Base-by-base conservation (phyloP, 2,888 invertebrate genomes). In the Chromoteleia sp. region DNA sequence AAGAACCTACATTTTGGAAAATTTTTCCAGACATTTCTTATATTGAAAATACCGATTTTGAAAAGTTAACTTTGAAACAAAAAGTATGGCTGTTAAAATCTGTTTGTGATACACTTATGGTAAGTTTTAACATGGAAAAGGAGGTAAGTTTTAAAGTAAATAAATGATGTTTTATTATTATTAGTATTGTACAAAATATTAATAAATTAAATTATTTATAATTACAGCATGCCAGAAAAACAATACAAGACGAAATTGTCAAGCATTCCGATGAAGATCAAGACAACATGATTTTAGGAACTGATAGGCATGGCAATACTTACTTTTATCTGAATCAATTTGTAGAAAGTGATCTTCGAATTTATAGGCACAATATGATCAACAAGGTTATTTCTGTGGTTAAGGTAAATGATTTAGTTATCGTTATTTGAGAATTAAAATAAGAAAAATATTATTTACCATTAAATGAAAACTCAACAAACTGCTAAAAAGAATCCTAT, bases 321-420 rank as follows among this genome's bases (percentile, higher is more conserved):
- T 94, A 93, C 85, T 88, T 93, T 78, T 93, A 94, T 86, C 93
- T 94, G 85, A 93, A 93, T 19, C 93, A 93, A 83, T 93, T 93
- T 86, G 91, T 93, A 82, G 92, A 93, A 0, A 92, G 89, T 25
- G 93, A 93, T 87, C 86, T 94, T 0, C 88, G 94, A 30, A 90
- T 94, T 33, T 94, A 93, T 85, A 90, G 91, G 43, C 92, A 93
- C 43, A 90, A 85, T 59, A 81, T 91, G 25, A 88, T 90, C 74
- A 91, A 91, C 77, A 87, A 87, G 73, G 85, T 91, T 70, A 71
- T 90, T 2, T 89, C 88, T 12, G 84, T 87, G 2, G 87, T 87
- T 0, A 87, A 87, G 87, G 90, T 90, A 85, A 85, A 33, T 61
- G 45, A 15, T 2, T 8, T 61, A 50, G 10, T 2, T 8, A 8